These are phyloP conservation scores for Parthenolecanium corni DNA, from an alignment of 2,888 invertebrate species.

Conservation along the genomic window DNA sequence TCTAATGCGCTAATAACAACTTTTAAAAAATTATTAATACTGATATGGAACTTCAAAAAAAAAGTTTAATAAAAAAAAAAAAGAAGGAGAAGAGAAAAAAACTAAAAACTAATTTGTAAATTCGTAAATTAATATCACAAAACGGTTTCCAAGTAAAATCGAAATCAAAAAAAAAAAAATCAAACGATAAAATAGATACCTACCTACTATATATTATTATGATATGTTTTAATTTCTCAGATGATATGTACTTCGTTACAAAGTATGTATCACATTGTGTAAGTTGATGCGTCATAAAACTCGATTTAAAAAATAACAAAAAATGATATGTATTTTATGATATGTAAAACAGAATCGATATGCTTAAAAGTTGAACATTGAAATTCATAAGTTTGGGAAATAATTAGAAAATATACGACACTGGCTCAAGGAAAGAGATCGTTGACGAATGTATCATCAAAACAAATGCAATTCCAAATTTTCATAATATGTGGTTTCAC, in stretches of 20 bases:
- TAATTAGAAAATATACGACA: too few species aligned
- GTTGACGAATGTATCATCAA: too few species aligned
- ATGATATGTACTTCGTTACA: slow-evolving; percentile 20
- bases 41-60: slow-evolving; percentile 1
- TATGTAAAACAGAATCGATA: not conserved
- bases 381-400: too few species aligned
- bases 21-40: not conserved
- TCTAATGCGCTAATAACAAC: not conserved
- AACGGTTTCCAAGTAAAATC: slow-evolving; percentile 10
- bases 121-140: slow-evolving; percentile 28
- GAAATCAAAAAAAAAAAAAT: too few species aligned
- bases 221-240: slow-evolving; percentile 11
- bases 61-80: not conserved
- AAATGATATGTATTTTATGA: slow-evolving; percentile 4
- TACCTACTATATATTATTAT: not conserved
- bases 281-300: not conserved
- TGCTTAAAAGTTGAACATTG: too few species aligned
- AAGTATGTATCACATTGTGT: not conserved
- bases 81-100: not conserved
- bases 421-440: too few species aligned
- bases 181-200: not conserved
- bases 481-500: too few species aligned
- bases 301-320: not conserved
- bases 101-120: not conserved
- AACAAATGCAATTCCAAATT: not conserved